Conservation (phyloP, 2,797 vertebrate species). For the Microctenopoma steveboyesi region DNA sequence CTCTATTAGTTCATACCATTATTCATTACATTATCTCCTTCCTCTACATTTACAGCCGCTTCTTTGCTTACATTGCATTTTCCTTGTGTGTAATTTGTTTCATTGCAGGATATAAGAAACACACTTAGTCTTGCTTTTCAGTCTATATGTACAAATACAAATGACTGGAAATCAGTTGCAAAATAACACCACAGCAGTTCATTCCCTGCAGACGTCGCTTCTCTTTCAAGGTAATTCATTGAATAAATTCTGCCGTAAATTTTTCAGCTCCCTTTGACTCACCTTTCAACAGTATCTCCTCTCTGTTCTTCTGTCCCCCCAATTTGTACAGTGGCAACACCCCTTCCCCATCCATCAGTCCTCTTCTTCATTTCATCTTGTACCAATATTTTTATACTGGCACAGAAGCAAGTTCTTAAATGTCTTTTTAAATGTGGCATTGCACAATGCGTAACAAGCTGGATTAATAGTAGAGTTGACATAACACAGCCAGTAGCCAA, state of each 20-base stretch:
- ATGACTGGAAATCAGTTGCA: conserved; percentile 14
- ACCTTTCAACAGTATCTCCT: conserved; percentile 17
- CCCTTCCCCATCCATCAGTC: conserved; percentile 12
- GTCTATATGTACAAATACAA: neutral
- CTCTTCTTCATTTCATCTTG: conserved; percentile 75
- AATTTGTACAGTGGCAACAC: neutral
- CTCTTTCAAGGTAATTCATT: conserved; percentile 10
- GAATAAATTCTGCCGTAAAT: neutral
- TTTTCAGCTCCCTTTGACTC: conserved; percentile 22
- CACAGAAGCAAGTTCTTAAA: conserved; percentile 98
- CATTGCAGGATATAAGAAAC: neutral
- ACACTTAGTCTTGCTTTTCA: neutral
- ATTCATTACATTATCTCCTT: neutral
- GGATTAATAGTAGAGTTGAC: conserved; percentile 99
- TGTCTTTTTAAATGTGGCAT: conserved; percentile 99
- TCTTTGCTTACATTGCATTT: conserved; percentile 13
- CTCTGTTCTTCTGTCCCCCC: neutral
- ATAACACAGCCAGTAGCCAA: conserved; percentile 98
- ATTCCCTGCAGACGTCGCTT: conserved; percentile 11
- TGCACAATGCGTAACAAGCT: conserved; percentile 97
- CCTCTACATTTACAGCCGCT: neutral
- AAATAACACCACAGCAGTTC: conserved; percentile 5
- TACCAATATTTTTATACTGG: conserved; percentile 94
- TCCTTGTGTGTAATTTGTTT: conserved; percentile 15
- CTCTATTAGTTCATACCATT: neutral